Evolutionary conservation across 1,140 invertebrate genomes (phyloP).

Genomic region (Diabrotica virgifera): DNA sequence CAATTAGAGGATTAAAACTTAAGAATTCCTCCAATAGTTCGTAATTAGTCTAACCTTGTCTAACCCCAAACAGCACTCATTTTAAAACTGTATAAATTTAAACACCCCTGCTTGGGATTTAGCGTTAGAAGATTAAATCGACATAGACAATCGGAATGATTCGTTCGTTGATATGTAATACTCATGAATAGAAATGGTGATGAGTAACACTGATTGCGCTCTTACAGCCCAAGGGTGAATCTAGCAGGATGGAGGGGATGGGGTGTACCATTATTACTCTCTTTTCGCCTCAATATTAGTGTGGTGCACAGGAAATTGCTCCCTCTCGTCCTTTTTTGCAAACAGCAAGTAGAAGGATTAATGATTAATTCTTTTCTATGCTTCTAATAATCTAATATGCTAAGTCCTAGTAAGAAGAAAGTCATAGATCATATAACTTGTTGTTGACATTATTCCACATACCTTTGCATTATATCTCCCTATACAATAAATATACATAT

Average conservation of each 20-base stretch:
- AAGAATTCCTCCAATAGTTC: too few species aligned
- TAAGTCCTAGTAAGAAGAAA: too few species aligned
- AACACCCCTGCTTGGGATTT: conserved; percentile 14
- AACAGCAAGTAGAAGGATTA: neutral
- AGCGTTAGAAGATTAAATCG: conserved; percentile 21
- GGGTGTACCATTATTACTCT: conserved; percentile 2
- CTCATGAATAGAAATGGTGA: conserved; percentile 27
- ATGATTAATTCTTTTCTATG: too few species aligned
- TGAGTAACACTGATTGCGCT: conserved; percentile 28
- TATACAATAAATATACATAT: too few species aligned
- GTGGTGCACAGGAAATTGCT: neutral
- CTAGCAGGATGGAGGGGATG: neutral
- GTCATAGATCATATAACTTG: too few species aligned
- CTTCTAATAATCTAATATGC: too few species aligned
- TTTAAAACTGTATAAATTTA: conserved; percentile 14
- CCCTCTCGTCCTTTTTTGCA: neutral
- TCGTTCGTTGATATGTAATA: conserved; percentile 20
- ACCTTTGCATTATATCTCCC: too few species aligned
- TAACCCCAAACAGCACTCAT: neutral
- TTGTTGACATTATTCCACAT: too few species aligned
- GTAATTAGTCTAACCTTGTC: neutral
- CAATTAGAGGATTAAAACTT: too few species aligned
- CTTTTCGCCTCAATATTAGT: neutral
- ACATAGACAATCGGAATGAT: conserved; percentile 22
- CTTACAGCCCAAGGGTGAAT: conserved; percentile 17